A percentile compares a stretch with the other conserved stretches of the same genome.
Evolutionary conservation across 1,140 invertebrate genomes (phyloP).

Genomic region (Leptinotarsa texana): DNA sequence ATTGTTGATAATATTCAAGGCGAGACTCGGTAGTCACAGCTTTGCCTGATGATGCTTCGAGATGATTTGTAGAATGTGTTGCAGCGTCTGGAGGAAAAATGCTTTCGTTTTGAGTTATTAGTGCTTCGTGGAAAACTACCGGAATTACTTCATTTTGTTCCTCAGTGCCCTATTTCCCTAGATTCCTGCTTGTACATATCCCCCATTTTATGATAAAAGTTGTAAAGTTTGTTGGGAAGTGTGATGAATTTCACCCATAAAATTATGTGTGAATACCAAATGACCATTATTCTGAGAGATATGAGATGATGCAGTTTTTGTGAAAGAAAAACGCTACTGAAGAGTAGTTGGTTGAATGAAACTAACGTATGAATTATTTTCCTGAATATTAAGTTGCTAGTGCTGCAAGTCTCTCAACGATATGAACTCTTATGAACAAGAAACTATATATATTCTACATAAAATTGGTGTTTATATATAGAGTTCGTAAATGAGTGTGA

Average conservation of each 20-base stretch:
- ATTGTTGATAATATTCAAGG: constrained; percentile 6
- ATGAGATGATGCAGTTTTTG: too few species aligned
- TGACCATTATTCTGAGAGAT: too few species aligned
- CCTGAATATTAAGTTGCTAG: too few species aligned
- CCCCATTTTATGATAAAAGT: not conserved
- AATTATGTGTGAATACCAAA: not conserved
- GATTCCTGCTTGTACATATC: not conserved
- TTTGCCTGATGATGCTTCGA: not conserved
- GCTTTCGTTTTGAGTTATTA: not conserved
- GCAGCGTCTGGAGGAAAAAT: constrained; percentile 1
- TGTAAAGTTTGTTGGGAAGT: not conserved
- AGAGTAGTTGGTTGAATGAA: too few species aligned
- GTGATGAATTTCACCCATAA: not conserved
- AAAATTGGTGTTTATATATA: too few species aligned
- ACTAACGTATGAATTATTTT: too few species aligned
- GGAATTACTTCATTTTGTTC: constrained; percentile 2
- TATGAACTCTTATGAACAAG: too few species aligned
- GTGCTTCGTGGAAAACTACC: not conserved
- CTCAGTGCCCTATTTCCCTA: not conserved
- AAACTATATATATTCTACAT: too few species aligned
- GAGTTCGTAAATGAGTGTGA: too few species aligned
- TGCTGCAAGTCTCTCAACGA: too few species aligned
- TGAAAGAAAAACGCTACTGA: too few species aligned
- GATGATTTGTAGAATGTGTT: constrained; percentile 3
- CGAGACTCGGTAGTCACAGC: constrained; percentile 1